Conservation (phyloP, 2,888 invertebrate genomes). For the Cordylochernes scorpioides region DNA sequence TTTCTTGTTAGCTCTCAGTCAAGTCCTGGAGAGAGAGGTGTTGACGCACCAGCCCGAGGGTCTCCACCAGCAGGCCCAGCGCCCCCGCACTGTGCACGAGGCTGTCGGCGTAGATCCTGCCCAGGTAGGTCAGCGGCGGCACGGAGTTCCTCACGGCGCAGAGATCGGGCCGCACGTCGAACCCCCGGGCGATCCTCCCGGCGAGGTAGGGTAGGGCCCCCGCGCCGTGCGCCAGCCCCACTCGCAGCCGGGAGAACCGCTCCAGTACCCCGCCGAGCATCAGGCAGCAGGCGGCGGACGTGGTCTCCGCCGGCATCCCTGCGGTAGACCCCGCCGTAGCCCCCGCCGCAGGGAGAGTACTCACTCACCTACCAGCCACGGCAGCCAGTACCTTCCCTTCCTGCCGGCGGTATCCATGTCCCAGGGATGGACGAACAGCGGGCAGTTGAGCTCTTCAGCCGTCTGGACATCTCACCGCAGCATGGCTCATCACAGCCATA, state of each 20-base stretch:
- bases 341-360: too few species aligned
- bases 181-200: constrained; percentile 28
- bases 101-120: constrained; percentile 26
- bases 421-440: constrained; percentile 32
- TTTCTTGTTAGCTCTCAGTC: too few species aligned
- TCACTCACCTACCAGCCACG: constrained; percentile 29
- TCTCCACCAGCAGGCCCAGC: constrained; percentile 22
- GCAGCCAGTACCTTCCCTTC: constrained; percentile 29
- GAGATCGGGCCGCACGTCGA: constrained; percentile 25
- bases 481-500: background rate
- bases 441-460: constrained; percentile 24
- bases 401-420: constrained; percentile 28
- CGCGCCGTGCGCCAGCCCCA: constrained; percentile 30
- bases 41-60: too few species aligned
- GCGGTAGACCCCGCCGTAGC: too few species aligned
- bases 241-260: constrained; percentile 24
- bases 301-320: constrained; percentile 32
- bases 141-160: constrained; percentile 25
- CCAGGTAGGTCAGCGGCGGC: constrained; percentile 23
- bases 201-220: constrained; percentile 29
- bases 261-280: constrained; percentile 29
- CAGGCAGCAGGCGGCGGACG: constrained; percentile 27
- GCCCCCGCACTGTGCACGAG: constrained; percentile 27
- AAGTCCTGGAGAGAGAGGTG: too few species aligned
- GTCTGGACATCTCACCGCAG: constrained; percentile 23